Evolutionary conservation across 2,113 vertebrate species (phyloP).

Genomic region (Sardina pilchardus): DNA sequence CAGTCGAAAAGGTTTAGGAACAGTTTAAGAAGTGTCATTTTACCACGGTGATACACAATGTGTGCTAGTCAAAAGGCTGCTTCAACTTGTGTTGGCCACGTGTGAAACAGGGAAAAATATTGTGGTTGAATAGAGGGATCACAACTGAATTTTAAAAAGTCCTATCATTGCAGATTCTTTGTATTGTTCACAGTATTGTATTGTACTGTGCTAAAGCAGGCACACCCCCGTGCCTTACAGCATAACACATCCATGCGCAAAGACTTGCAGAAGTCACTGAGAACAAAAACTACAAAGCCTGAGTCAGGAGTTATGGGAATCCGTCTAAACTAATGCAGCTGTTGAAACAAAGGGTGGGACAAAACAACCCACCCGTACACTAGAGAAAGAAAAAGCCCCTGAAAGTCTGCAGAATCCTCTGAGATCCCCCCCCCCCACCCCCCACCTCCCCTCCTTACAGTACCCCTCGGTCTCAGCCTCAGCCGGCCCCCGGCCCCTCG

Average conservation of each 20-base stretch:
- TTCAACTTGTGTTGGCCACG: background rate
- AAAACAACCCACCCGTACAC: background rate
- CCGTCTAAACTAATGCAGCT: slow-evolving; percentile 5
- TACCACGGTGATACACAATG: background rate
- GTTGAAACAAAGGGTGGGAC: slow-evolving; percentile 2
- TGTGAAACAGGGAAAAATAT: background rate
- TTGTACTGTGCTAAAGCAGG: background rate
- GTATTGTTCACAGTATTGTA: background rate
- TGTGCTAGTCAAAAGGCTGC: background rate
- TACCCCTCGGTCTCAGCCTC: background rate
- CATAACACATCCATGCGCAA: background rate
- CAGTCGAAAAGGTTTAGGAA: background rate
- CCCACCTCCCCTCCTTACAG: background rate
- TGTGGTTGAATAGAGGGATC: background rate
- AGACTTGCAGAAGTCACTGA: background rate
- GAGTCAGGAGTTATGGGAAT: background rate
- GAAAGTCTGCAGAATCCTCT: background rate
- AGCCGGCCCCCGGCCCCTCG: background rate
- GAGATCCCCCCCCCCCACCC: background rate
- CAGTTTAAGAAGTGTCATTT: background rate
- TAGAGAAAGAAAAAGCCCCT: background rate
- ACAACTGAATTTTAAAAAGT: background rate
- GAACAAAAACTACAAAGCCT: background rate
- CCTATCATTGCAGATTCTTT: background rate
- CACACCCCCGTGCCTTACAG: background rate